Evolutionary conservation across 2,113 vertebrate genomes (phyloP).

Genomic region (Sinocyclocheilus anshuiensis): DNA sequence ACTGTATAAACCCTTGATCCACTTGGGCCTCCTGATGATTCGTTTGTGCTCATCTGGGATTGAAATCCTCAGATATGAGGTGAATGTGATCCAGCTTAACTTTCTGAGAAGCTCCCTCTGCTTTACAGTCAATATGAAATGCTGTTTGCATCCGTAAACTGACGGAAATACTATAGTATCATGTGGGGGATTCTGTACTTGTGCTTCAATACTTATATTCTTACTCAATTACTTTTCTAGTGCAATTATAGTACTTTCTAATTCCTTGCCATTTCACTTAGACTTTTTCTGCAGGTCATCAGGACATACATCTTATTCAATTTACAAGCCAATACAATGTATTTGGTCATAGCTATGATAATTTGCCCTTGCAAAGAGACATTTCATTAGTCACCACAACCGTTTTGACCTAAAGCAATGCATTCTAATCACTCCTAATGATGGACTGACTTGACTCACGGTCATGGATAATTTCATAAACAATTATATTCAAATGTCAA

Average conservation of each 20-base stretch:
- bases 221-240: neutral
- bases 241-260: neutral
- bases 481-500: neutral
- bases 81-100: slow-evolving; percentile 21
- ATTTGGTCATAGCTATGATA: neutral
- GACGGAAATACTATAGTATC: neutral
- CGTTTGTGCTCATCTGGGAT: slow-evolving; percentile 6
- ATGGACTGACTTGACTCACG: neutral
- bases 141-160: neutral
- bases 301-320: neutral
- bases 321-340: neutral
- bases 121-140: slow-evolving; percentile 22
- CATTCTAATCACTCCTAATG: neutral
- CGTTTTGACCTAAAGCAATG: neutral
- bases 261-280: neutral
- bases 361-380: neutral
- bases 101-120: slow-evolving; percentile 7
- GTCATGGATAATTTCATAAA: neutral
- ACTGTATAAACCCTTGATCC: slow-evolving; percentile 34
- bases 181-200: neutral
- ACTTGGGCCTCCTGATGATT: slow-evolving; percentile 7
- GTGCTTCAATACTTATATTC: neutral
- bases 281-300: neutral
- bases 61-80: slow-evolving; percentile 21
- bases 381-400: neutral